Evolutionary conservation across 2,888 invertebrate species (phyloP).

Genomic region (Vanessa cardui): DNA sequence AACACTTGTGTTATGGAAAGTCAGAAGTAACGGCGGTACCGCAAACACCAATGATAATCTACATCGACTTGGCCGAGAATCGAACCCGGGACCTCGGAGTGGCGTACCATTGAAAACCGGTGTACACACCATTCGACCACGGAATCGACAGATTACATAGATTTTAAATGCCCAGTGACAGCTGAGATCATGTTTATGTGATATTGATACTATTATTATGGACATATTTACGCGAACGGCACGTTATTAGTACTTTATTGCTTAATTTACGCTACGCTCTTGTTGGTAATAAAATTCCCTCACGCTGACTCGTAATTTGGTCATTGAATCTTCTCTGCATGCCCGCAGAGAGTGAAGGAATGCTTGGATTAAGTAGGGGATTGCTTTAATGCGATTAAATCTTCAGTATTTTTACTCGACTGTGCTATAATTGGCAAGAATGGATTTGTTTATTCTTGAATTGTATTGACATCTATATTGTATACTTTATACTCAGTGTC

Average conservation of each 20-base stretch:
- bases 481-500: too few relatives aligned
- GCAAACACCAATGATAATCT: too few relatives aligned
- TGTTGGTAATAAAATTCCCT: slow-evolving; percentile 31
- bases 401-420: background rate
- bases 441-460: background rate
- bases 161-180: too few relatives aligned
- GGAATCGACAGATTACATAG: too few relatives aligned
- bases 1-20: too few relatives aligned
- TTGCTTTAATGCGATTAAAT: slow-evolving; percentile 1
- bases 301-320: slow-evolving; percentile 26
- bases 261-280: slow-evolving; percentile 22
- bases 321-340: slow-evolving; percentile 26
- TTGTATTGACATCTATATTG: too few relatives aligned
- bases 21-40: too few relatives aligned
- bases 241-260: slow-evolving; percentile 9
- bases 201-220: background rate
- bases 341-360: slow-evolving; percentile 29
- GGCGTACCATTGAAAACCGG: too few relatives aligned
- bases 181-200: too few relatives aligned
- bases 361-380: slow-evolving; percentile 11
- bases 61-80: too few relatives aligned
- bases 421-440: background rate
- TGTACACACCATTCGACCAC: too few relatives aligned
- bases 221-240: background rate
- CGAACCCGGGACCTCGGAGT: too few relatives aligned